These are phyloP conservation scores for Cryptoblepharus egeriae DNA, from an alignment of 2,797 vertebrate species.

Conservation along the genomic window DNA sequence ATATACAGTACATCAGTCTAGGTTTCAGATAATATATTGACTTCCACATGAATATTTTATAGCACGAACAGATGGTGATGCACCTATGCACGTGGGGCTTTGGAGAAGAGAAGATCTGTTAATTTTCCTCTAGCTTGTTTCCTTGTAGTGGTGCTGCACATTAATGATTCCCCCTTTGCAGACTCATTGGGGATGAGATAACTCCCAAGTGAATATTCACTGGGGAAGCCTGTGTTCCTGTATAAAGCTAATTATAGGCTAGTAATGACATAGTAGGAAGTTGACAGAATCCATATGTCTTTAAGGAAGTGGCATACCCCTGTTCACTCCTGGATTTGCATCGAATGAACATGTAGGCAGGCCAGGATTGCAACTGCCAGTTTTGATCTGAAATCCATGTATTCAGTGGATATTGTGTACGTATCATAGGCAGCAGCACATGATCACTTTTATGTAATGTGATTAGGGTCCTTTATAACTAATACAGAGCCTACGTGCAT, in stretches of 20 bases:
- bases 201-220: neutral
- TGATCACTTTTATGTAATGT: neutral
- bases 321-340: neutral
- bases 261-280: neutral
- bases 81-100: neutral
- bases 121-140: slow-evolving; percentile 1
- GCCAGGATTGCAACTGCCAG: neutral
- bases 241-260: neutral
- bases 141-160: neutral
- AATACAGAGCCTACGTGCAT: too few relatives aligned
- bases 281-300: neutral
- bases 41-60: slow-evolving; percentile 34
- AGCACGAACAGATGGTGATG: slow-evolving; percentile 24
- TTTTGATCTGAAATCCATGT: neutral
- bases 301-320: neutral
- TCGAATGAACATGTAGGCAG: too few relatives aligned
- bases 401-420: neutral
- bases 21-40: slow-evolving; percentile 32
- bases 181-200: neutral
- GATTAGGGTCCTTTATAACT: neutral
- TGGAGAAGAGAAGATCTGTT: neutral
- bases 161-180: neutral
- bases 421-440: neutral
- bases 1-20: neutral
- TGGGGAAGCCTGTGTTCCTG: neutral